phyloP scores from a whole-genome alignment of 2,888 invertebrate genomes.

The Agelastica alni region DNA sequence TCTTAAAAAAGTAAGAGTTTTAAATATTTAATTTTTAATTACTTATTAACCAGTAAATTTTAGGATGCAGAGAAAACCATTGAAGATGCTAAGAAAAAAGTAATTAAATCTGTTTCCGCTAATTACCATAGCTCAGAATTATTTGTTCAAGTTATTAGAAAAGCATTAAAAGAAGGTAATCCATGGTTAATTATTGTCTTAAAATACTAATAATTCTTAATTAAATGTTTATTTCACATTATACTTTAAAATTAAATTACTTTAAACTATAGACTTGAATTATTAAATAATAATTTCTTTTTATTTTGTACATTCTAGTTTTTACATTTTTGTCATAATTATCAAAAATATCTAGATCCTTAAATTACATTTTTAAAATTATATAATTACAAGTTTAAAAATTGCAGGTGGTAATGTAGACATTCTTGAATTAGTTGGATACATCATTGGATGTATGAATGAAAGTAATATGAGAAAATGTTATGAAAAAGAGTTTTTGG shows the following conservation, averaged over 20 bases:
- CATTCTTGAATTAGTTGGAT: conserved; percentile 36
- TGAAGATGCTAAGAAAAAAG: conserved; percentile 38
- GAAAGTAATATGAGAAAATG: conserved; percentile 44
- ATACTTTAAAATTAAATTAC: too few relatives aligned
- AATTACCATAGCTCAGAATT: conserved; percentile 35
- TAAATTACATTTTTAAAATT: too few relatives aligned
- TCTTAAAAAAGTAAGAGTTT: conserved; percentile 36
- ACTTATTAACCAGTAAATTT: conserved; percentile 10
- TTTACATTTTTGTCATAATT: too few relatives aligned
- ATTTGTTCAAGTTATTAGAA: conserved; percentile 36
- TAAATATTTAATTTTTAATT: not conserved
- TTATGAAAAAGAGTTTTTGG: conserved; percentile 61
- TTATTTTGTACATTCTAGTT: not conserved
- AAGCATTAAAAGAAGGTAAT: conserved; percentile 37
- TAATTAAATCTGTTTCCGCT: conserved; percentile 13
- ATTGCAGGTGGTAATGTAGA: conserved; percentile 35
- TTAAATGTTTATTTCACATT: too few relatives aligned
- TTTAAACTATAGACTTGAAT: too few relatives aligned
- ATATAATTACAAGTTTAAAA: not conserved
- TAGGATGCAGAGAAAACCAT: conserved; percentile 37
- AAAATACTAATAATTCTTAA: too few relatives aligned
- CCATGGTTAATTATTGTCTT: not conserved
- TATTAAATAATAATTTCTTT: not conserved
- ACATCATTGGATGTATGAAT: conserved; percentile 40
- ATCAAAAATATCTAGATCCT: too few relatives aligned